Base-by-base conservation (phyloP, 2,888 invertebrate species). In the Tubulanus polymorphus region DNA sequence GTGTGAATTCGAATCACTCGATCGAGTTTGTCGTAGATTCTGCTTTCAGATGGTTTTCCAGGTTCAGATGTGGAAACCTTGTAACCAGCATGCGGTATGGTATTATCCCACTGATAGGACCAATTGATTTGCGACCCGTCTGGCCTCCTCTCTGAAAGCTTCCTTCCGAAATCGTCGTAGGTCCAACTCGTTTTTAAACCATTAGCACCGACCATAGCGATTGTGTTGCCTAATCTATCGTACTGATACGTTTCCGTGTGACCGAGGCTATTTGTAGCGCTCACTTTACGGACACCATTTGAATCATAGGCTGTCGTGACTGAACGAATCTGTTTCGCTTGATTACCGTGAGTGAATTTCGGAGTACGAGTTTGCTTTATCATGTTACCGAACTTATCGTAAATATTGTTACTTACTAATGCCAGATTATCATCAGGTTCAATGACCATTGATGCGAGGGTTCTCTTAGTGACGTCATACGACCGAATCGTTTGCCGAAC, bases 221-320 rank as follows among this genome's bases (percentile, higher is more conserved):
- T 20, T 26, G 53, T 23, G 48, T 54, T 54, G 23, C 48, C 54
- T 54, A 30, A 30, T 23, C 30, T 37, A 48, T 54, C 54, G 37
- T 54, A 54, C 20, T 30, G 27, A 53, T 29, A 54, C 35, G 29
- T 23, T 35, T 53, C 37, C 25, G 30, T 32, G 37, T 54, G 54
- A 15, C 27, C 26, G 25, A 54, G 32, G 29, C 27, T 23, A 37
- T 54, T 54, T 29, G 28, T 54, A 35, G 32, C 27, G 26, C 25
- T 26, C 49, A 53, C 18, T n/a, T 10, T 15, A 20, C 12, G 20
- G 45, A 45, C 20, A 45, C 45, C 18, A 45, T 12, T 18, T 10
- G n/a, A 10, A 12, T 45, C n/a, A 20, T 45, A 45, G 8, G 20
- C 8, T 20, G 12, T 45, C 10, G 8, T 12, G n/a, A 20, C 20